A percentile compares a stretch with the other conserved stretches of the same genome.
Evolutionary conservation across 1,140 invertebrate genomes (phyloP).

Genomic region (Triops longicaudatus): DNA sequence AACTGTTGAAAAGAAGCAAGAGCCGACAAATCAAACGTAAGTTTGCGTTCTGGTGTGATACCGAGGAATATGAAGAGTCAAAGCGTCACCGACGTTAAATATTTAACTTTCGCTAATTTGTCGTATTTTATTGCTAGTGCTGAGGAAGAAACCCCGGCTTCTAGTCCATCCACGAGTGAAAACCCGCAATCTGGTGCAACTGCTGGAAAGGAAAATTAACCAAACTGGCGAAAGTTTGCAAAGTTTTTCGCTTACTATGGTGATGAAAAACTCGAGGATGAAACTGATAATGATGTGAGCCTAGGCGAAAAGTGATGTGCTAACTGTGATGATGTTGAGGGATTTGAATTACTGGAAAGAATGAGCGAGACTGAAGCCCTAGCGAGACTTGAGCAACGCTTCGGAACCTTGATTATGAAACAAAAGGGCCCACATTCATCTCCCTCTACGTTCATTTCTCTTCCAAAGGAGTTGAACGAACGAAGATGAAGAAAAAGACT

Average conservation of each 20-base stretch:
- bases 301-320: slow-evolving; percentile 4
- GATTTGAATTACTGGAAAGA: background rate
- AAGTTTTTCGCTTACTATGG: too few relatives aligned
- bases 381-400: background rate
- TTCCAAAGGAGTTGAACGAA: background rate
- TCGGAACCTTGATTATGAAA: background rate
- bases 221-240: too few relatives aligned
- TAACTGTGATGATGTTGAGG: background rate
- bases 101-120: background rate
- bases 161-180: slow-evolving; percentile 10
- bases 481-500: background rate
- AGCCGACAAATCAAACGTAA: background rate
- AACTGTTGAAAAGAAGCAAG: background rate
- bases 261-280: too few relatives aligned
- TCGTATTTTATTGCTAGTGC: background rate
- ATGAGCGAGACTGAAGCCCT: too few relatives aligned
- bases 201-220: background rate
- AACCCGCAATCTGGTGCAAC: background rate
- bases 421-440: background rate
- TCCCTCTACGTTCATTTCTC: background rate
- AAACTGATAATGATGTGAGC: background rate
- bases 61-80: too few relatives aligned
- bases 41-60: background rate
- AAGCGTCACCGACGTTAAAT: background rate
- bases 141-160: slow-evolving; percentile 5